Evolutionary conservation across 2,113 vertebrate genomes (phyloP).

Genomic region (Sinosuthora webbiana): DNA sequence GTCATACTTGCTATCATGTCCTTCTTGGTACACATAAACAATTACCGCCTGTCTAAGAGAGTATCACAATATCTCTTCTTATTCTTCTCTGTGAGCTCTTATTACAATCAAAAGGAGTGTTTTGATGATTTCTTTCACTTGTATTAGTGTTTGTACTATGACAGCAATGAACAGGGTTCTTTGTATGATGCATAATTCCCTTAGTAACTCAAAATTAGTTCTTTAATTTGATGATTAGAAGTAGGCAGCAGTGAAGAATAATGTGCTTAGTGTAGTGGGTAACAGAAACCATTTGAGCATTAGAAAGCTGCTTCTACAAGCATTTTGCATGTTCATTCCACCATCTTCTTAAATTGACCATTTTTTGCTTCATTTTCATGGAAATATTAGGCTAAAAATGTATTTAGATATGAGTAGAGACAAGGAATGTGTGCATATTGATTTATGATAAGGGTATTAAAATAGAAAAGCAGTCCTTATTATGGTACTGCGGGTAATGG

Average conservation of each 20-base stretch:
- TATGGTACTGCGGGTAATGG: not conserved
- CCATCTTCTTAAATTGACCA: constrained; percentile 8
- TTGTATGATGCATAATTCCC: not conserved
- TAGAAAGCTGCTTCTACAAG: not conserved
- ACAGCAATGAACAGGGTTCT: not conserved
- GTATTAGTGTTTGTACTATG: not conserved
- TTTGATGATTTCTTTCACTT: not conserved
- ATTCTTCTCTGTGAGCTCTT: not conserved
- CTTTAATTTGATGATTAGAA: not conserved
- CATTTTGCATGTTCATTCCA: not conserved
- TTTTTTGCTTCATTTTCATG: constrained; percentile 35
- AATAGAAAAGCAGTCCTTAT: not conserved
- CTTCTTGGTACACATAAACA: not conserved
- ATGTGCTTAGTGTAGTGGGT: not conserved
- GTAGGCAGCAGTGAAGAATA: not conserved
- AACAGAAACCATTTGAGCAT: not conserved
- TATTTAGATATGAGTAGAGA: not conserved
- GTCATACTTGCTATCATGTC: fast-evolving
- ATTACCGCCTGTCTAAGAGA: not conserved
- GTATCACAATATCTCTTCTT: not conserved
- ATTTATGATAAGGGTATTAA: not conserved
- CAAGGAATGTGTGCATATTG: not conserved
- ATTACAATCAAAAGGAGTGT: fast-evolving
- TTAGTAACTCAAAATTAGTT: not conserved
- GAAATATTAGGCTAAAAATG: constrained; percentile 54